phyloP scores from a whole-genome alignment of 2,113 vertebrate species.

The Hassar affinis region DNA sequence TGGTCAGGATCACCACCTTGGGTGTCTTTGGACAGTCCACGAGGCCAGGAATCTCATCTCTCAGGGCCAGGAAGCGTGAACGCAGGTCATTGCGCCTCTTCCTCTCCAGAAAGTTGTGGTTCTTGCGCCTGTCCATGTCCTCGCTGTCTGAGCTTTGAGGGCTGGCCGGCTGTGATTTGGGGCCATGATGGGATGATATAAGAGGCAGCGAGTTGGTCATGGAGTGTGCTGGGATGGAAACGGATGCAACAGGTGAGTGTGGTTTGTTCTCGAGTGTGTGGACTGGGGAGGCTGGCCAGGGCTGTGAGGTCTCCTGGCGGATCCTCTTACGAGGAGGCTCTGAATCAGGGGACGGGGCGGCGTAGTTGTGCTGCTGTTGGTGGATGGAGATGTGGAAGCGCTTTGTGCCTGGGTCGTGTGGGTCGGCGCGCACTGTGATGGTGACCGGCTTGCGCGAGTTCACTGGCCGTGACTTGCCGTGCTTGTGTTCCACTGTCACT shows the following conservation, averaged over 20 bases:
- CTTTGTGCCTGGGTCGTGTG: constrained; percentile 86
- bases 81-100: constrained; percentile 92
- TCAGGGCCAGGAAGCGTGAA: constrained; percentile 86
- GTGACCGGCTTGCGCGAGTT: constrained; percentile 84
- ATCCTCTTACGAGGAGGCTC: constrained; percentile 69
- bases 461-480: constrained; percentile 81
- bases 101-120: constrained; percentile 93
- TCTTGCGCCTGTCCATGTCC: constrained; percentile 90
- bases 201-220: constrained; percentile 33
- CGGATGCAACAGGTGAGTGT: constrained; percentile 58
- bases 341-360: constrained; percentile 77
- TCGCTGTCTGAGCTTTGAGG: constrained; percentile 86
- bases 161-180: constrained; percentile 64
- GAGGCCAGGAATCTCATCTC: constrained; percentile 89
- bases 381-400: constrained; percentile 95
- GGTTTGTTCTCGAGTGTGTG: constrained; percentile 59
- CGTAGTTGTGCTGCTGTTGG: constrained; percentile 97
- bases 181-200: neutral
- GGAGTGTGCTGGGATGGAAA: neutral
- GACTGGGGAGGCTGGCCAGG: constrained; percentile 55
- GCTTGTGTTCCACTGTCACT: constrained; percentile 91
- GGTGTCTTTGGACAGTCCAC: constrained; percentile 88
- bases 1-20: constrained; percentile 93
- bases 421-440: constrained; percentile 85
- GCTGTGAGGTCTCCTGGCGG: constrained; percentile 62